Base-by-base conservation (phyloP, 2,888 invertebrate genomes). In the Endotricha flammealis region DNA sequence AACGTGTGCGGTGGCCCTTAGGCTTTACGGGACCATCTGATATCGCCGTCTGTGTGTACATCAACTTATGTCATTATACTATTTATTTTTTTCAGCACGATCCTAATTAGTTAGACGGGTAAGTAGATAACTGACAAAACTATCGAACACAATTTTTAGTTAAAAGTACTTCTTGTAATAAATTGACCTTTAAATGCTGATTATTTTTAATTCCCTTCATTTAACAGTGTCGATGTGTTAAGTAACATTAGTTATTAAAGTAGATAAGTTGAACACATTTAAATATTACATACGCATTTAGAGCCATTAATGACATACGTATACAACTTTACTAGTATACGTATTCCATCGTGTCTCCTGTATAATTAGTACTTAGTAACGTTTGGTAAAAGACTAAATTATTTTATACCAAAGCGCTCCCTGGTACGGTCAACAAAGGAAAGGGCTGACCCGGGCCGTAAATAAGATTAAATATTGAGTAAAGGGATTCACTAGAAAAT, bases 1-100 rank as follows among this genome's bases (percentile, higher is more conserved):
- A 65, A 67, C 68, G 71, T 70, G 69, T 75, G 66, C 54, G 72
- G 69, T 69, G 70, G 68, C 70, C 74, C 73, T 75, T 70, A 68
- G 56, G 53, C 44, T n/a, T 20, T 13, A 31, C 8, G 13, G 13
- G 28, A 7, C 16, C 12, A 30, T 12, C 30, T 29, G 29, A 16
- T 29, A 16, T 16, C 8, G 12, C 17, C n/a, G 12, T 20, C 3
- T 20, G 20, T 20, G 7, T 6, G 20, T 20, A 20, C n/a, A 6
- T 20, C 20, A 20, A 20, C 20, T 20, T 4, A 20, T 20, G 48
- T 53, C 39, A 45, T 52, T 53, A 56, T 48, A 7, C 3, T 7
- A 20, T 16, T 20, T 8, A 8, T 20, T 7, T 20, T 20, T 16
- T 16, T 16, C 16, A 16, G 3, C 6, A 16, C 4, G 16, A n/a